These are phyloP conservation scores for Malurus melanocephalus DNA, from an alignment of 2,113 vertebrate genomes.

Conservation along the genomic window DNA sequence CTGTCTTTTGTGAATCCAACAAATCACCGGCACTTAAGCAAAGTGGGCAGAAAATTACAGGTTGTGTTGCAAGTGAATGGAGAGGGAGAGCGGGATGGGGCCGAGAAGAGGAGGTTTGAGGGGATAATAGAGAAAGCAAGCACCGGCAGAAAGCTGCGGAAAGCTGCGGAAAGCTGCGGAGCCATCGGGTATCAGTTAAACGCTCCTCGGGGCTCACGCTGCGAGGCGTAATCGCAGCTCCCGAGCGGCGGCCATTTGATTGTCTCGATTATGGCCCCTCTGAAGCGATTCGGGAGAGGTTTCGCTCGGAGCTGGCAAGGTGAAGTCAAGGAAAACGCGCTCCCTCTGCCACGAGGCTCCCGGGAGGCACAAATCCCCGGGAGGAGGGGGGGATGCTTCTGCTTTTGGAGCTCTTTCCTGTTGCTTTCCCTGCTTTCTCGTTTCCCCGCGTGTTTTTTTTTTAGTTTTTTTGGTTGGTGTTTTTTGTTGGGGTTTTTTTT, in stretches of 20 bases:
- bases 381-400: not conserved
- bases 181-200: conserved; percentile 65
- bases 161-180: not conserved
- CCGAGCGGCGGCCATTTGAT: conserved; percentile 53
- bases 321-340: conserved; percentile 7
- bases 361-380: not conserved
- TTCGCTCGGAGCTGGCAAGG: conserved; percentile 48
- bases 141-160: not conserved
- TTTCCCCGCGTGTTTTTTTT: not conserved
- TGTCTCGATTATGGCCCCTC: conserved; percentile 51
- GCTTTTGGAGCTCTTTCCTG: not conserved
- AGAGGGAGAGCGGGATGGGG: conserved; percentile 47
- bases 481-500: too few relatives aligned
- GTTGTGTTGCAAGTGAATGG: conserved; percentile 62
- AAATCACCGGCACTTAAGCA: conserved; percentile 68
- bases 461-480: too few relatives aligned
- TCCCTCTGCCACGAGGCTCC: not conserved
- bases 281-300: conserved; percentile 26
- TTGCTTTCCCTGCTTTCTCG: not conserved
- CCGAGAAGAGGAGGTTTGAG: conserved; percentile 33
- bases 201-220: conserved; percentile 33
- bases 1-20: conserved; percentile 65
- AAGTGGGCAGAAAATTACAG: conserved; percentile 70
- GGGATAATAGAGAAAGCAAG: conserved; percentile 22
- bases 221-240: conserved; percentile 53